Base-by-base conservation (phyloP, 2,888 invertebrate species). In the Ennomos erosarius region DNA sequence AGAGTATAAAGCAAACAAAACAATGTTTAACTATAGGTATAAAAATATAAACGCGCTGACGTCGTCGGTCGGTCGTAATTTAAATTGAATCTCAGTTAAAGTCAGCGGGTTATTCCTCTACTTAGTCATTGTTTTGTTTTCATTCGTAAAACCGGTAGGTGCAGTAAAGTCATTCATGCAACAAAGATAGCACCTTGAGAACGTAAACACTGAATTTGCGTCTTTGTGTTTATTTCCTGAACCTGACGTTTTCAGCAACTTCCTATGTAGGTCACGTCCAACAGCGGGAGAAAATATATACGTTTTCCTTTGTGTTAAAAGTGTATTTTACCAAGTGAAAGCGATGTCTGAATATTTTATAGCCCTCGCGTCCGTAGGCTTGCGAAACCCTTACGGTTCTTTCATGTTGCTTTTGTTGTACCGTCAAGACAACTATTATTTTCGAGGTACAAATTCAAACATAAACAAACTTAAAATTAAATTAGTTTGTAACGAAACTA, bases 151-250 rank as follows among this genome's bases (percentile, higher is more conserved):
- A 6, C 26, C 3, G 26, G 43, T 42, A 50, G n/a, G 16, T 42
- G 35, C 10, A 10, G 26, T 4, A 10, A 40, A 13, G 10, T 33
- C 16, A 48, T 33, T 48, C 26, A 48, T 35, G 13, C 42, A 50
- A 50, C 50, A 50, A 50, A 50, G 50, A 35, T 35, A 10, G 38
- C 35, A n/a, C 51, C 42, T 42, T 51, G 51, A 16, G 10, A 43
- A 13, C 10, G 16, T 51, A 36, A 43, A 26, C 36, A 51, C 36
- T 51, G 51, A 51, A 43, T 42, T 51, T 16, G 13, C 35, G 13
- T 42, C 42, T n/a, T 26, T 39, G 13, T 10, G 33, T 43, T 35
- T n/a, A 36, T 36, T 51, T 51, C 51, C 42, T 51, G 16, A 36
- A 43, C 43, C 42, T 51, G 16, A 16, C 43, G 36, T 36, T 51